Conservation (phyloP, 2,113 vertebrate genomes). For the Oreotragus oreotragus region DNA sequence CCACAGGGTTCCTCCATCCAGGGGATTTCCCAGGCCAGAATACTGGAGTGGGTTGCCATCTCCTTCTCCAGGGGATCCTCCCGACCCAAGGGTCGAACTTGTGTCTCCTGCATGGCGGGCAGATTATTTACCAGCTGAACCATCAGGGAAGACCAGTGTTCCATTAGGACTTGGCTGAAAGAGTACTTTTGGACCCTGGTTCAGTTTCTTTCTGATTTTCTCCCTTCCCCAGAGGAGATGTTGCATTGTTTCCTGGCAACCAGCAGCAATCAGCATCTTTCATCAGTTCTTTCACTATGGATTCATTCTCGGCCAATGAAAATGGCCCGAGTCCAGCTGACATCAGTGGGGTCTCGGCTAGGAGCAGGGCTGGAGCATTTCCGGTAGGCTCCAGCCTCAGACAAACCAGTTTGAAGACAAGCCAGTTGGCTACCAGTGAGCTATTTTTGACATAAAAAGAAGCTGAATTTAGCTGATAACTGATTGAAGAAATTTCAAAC, state of each 20-base stretch:
- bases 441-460: conserved; percentile 74
- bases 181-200: neutral
- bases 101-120: neutral
- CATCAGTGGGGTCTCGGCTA: conserved; percentile 51
- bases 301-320: conserved; percentile 56
- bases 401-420: conserved; percentile 61
- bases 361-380: neutral
- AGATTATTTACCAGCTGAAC: neutral
- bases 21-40: neutral
- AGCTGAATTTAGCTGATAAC: conserved; percentile 63
- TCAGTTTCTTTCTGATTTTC: neutral
- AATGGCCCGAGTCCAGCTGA: conserved; percentile 59
- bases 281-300: conserved; percentile 43
- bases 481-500: conserved; percentile 62
- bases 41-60: neutral
- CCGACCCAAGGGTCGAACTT: neutral
- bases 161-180: neutral
- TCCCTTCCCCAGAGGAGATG: neutral
- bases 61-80: neutral
- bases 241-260: neutral
- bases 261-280: conserved; percentile 53
- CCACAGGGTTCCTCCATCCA: neutral
- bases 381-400: conserved; percentile 49
- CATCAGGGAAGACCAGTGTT: neutral
- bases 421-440: conserved; percentile 66